Evolutionary conservation across 2,888 invertebrate genomes (phyloP).

Genomic region (Caenorhabditis doughertyi): DNA sequence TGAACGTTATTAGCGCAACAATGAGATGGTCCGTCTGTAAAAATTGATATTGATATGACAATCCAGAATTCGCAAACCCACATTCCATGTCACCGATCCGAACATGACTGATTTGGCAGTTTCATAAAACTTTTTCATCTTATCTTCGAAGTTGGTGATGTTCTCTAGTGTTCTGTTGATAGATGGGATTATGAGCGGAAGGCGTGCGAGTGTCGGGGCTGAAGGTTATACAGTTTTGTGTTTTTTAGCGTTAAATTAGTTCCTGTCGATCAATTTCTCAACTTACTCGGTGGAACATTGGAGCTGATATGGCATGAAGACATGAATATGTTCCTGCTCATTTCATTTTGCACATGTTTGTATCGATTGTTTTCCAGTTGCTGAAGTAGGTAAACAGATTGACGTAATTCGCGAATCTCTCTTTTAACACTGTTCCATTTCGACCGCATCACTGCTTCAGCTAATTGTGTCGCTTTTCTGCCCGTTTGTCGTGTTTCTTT

Average conservation of each 20-base stretch:
- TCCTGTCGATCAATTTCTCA: too few species aligned
- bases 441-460: slow-evolving; percentile 42
- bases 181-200: slow-evolving; percentile 28
- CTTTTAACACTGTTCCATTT: slow-evolving; percentile 50
- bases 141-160: slow-evolving; percentile 45
- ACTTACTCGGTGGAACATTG: slow-evolving; percentile 48
- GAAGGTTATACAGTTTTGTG: background rate
- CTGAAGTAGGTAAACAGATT: slow-evolving; percentile 41
- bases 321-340: slow-evolving; percentile 50
- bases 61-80: slow-evolving; percentile 17
- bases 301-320: slow-evolving; percentile 60
- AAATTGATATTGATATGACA: background rate
- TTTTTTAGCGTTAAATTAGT: too few species aligned
- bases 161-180: slow-evolving; percentile 24
- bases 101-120: slow-evolving; percentile 58
- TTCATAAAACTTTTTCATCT: slow-evolving; percentile 44
- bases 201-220: slow-evolving; percentile 39
- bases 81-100: slow-evolving; percentile 58
- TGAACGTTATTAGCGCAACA: slow-evolving; percentile 51
- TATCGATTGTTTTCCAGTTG: slow-evolving; percentile 45
- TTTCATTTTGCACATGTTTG: slow-evolving; percentile 48
- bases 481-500: slow-evolving; percentile 44
- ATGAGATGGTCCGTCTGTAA: slow-evolving; percentile 65
- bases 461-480: slow-evolving; percentile 24
- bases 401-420: slow-evolving; percentile 50